Evolutionary conservation across 1,140 invertebrate genomes (phyloP), one percentile per base, ranked within the genome.

Genomic region (Anastrepha obliqua): DNA sequence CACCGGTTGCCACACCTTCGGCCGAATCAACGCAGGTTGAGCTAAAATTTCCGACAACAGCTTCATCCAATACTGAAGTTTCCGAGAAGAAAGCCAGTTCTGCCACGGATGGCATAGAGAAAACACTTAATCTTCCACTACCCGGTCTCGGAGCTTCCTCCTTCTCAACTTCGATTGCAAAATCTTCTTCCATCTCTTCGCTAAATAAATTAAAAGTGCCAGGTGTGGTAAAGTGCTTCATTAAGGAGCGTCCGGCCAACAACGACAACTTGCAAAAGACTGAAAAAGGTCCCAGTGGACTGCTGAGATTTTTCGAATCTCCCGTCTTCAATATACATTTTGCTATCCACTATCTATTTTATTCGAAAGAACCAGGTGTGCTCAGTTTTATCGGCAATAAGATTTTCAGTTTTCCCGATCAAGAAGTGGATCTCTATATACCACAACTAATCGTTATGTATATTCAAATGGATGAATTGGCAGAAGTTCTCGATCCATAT

Each of bases 371-470:
- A 93, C 97, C 98, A 39, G 98, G 98, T 78, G 98, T 99, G 78
- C 97, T 99, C 91, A 97, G 97, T 89, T 99, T 99, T 94, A 96
- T 99, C 93, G 98, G 98, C 88, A 99, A 99, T 94, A 97, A 98
- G 94, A 96, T 99, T 93, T 99, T 99, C 94, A 98, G 96, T 94
- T 99, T 99, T 94, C 95, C 96, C 47, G 95, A 98, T 92, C 94
- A 95, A 89, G 97, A 99, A 89, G 98, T 99, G 59, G 98, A 99
- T 94, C 99, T 99, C 93, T 99, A 99, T 94, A 95, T 99, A 91
- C 99, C 99, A 64, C 99, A 99, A 94, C 93, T 99, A 90, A 97
- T 99, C 89, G 98, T 98, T 90, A 98, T 99, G 97, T 99, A 99
- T 92, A 98, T 99, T 94, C 98, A 99, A 94, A 98, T 99, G 96